These are phyloP conservation scores for Norana najaformis DNA, from an alignment of 2,888 invertebrate genomes.

Conservation along the genomic window DNA sequence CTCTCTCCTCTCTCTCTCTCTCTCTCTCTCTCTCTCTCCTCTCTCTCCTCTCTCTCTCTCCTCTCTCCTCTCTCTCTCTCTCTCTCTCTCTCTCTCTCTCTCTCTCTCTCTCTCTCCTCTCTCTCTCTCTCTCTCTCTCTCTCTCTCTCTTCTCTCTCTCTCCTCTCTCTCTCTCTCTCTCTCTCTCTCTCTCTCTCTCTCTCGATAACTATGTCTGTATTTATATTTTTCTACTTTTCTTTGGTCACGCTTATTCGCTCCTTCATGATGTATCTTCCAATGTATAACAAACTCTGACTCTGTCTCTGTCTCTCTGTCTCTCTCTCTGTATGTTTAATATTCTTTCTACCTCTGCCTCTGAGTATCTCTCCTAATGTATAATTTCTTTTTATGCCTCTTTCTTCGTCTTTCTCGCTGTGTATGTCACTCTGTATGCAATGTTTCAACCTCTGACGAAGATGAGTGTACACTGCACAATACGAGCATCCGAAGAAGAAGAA, in stretches of 20 bases:
- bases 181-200: not conserved
- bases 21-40: not conserved
- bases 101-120: not conserved
- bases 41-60: not conserved
- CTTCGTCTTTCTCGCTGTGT: no score
- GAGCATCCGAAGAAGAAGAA: not conserved
- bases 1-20: not conserved
- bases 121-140: not conserved
- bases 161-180: not conserved
- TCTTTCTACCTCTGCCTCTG: not conserved
- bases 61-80: not conserved
- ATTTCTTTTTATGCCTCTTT: not conserved
- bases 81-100: not conserved
- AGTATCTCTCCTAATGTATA: no score
- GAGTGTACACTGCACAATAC: not conserved
- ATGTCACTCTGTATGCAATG: not conserved
- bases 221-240: no score
- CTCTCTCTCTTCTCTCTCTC: not conserved
- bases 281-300: no score
- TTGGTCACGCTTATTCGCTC: not conserved
- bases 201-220: no score
- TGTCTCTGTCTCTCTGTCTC: no score
- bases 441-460: not conserved
- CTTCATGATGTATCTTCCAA: no score
- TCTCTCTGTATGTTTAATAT: no score